These are phyloP conservation scores for Drosophila bipectinata DNA, from an alignment of 1,140 invertebrate genomes.

Conservation along the genomic window DNA sequence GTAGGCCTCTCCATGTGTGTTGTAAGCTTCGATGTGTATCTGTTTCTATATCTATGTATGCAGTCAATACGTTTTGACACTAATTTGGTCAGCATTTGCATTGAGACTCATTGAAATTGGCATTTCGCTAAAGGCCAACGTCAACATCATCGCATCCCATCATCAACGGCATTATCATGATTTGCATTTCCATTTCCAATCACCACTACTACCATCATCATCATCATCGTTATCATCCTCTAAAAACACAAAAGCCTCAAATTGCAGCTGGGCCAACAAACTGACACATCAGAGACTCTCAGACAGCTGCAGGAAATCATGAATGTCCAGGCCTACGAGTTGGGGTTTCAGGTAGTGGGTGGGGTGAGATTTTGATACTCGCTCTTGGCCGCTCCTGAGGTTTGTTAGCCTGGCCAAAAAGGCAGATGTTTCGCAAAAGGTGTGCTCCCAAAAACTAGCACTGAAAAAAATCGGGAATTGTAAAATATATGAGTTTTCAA, in stretches of 20 bases:
- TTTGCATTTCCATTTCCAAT: conserved; percentile 48
- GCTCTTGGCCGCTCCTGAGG: conserved; percentile 25
- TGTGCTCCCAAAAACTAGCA: not conserved
- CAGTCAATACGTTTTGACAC: conserved; percentile 79
- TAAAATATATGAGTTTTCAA: not conserved
- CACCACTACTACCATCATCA: conserved; percentile 13
- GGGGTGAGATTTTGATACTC: not conserved
- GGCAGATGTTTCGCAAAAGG: conserved; percentile 3
- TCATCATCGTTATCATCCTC: conserved; percentile 1
- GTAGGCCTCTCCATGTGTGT: conserved; percentile 2
- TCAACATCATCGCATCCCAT: conserved; percentile 40
- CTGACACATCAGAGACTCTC: conserved; percentile 25
- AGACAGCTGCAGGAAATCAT: conserved; percentile 21
- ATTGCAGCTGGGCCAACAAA: conserved; percentile 73
- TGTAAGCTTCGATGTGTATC: not conserved
- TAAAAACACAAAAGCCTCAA: conserved; percentile 64
- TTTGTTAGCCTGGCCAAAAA: conserved; percentile 25
- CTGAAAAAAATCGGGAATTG: not conserved
- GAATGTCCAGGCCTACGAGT: conserved; percentile 1
- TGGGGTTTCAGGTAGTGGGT: not conserved
- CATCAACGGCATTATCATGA: conserved; percentile 29
- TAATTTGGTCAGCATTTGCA: conserved; percentile 76
- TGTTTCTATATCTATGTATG: conserved; percentile 8
- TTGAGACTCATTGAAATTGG: conserved; percentile 71
- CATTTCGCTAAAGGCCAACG: conserved; percentile 55